phyloP scores from a whole-genome alignment of 92 coral and sea anemone genomes.

The Zoanthus gigantus region DNA sequence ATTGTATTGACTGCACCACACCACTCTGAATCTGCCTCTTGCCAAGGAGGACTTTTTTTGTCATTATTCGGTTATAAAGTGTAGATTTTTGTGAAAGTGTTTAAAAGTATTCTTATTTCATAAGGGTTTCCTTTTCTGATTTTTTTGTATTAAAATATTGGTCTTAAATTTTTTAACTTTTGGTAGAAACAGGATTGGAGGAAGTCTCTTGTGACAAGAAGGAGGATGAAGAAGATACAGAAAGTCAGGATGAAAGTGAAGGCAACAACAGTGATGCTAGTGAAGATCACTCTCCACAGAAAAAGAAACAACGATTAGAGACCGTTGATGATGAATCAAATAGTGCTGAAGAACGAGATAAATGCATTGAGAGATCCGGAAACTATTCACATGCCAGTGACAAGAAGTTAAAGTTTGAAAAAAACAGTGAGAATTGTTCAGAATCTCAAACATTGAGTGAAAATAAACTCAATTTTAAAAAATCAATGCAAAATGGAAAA shows the following conservation, averaged over 20 bases:
- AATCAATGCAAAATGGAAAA: not conserved
- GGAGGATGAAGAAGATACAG: constrained; percentile 19
- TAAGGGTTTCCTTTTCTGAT: too few relatives aligned
- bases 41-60: too few relatives aligned
- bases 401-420: not conserved
- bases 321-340: not conserved
- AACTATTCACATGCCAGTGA: not conserved
- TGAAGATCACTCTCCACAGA: constrained; percentile 5
- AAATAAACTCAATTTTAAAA: not conserved
- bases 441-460: not conserved
- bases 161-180: too few relatives aligned
- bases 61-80: too few relatives aligned
- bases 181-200: not conserved
- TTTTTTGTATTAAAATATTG: too few relatives aligned
- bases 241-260: constrained; percentile 8
- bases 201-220: not conserved
- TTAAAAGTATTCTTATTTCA: too few relatives aligned
- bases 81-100: too few relatives aligned
- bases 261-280: not conserved
- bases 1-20: too few relatives aligned
- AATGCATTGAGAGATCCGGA: not conserved
- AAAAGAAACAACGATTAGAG: not conserved
- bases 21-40: too few relatives aligned
- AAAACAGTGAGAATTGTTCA: not conserved
- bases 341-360: constrained; percentile 24